Percentiles rank a stretch among this genome's conserved stretches.
These are phyloP conservation scores for Bradypus variegatus DNA, from an alignment of 2,797 vertebrate species.

Conservation along the genomic window DNA sequence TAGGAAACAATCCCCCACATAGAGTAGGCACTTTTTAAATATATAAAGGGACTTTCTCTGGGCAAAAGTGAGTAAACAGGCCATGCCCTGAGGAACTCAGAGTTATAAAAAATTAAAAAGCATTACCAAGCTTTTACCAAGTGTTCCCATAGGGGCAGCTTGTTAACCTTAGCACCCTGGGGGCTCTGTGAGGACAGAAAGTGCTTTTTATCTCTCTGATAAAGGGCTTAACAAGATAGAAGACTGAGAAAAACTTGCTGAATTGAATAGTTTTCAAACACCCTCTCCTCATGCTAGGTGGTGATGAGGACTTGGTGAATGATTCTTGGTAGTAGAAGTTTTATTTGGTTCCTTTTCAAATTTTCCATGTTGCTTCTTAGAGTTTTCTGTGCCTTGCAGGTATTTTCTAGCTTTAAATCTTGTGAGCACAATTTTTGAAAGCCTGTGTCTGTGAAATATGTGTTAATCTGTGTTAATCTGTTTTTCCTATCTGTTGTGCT, in stretches of 20 bases:
- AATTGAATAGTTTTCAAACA: conserved; percentile 2
- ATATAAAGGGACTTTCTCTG: background rate
- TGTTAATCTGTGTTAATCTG: background rate
- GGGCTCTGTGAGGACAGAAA: background rate
- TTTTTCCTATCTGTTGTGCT: background rate
- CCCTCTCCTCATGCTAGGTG: background rate
- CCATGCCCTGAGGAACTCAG: background rate
- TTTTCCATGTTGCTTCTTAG: too few species aligned
- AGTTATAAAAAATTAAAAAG: background rate
- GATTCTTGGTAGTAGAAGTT: background rate
- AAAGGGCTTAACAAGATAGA: background rate
- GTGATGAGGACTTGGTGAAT: background rate
- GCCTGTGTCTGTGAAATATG: background rate
- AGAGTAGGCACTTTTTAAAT: background rate
- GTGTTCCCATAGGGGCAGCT: background rate
- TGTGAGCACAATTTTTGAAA: background rate
- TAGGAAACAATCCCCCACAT: background rate
- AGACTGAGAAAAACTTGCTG: background rate
- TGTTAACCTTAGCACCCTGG: background rate
- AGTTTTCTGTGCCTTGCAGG: background rate
- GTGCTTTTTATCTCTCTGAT: background rate
- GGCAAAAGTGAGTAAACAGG: conserved; percentile 1
- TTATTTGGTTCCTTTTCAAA: background rate
- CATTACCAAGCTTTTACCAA: background rate
- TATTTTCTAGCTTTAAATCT: conserved; percentile 11